These are phyloP conservation scores for Athene noctua DNA, from an alignment of 2,113 vertebrate species.

Conservation along the genomic window DNA sequence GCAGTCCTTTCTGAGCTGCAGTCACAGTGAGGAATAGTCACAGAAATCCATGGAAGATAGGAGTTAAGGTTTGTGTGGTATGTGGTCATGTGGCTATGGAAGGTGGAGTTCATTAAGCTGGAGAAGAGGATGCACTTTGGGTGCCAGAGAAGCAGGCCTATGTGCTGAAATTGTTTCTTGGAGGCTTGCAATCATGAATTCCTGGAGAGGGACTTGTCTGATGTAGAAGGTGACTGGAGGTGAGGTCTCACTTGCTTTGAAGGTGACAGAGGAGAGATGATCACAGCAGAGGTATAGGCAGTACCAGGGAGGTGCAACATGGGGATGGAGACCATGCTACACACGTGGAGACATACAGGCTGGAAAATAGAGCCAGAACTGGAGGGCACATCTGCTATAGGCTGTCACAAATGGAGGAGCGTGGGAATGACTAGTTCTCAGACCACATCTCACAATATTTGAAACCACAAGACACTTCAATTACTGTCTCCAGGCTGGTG, in stretches of 20 bases:
- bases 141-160: neutral
- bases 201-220: neutral
- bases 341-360: neutral
- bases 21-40: neutral
- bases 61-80: neutral
- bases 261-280: neutral
- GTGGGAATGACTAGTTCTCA: neutral
- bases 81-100: neutral
- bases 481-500: neutral
- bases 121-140: neutral
- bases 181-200: neutral
- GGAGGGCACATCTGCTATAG: neutral
- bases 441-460: neutral
- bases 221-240: neutral
- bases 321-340: neutral
- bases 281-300: neutral
- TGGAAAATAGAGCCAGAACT: neutral
- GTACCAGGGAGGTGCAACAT: fast-evolving
- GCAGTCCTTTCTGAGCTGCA: neutral
- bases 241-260: neutral
- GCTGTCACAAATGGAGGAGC: neutral
- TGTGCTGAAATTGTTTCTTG: neutral
- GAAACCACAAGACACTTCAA: neutral
- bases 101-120: neutral
- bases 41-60: neutral